Evolutionary conservation across 2,797 vertebrate genomes (phyloP).

Genomic region (Propithecus perrieri): DNA sequence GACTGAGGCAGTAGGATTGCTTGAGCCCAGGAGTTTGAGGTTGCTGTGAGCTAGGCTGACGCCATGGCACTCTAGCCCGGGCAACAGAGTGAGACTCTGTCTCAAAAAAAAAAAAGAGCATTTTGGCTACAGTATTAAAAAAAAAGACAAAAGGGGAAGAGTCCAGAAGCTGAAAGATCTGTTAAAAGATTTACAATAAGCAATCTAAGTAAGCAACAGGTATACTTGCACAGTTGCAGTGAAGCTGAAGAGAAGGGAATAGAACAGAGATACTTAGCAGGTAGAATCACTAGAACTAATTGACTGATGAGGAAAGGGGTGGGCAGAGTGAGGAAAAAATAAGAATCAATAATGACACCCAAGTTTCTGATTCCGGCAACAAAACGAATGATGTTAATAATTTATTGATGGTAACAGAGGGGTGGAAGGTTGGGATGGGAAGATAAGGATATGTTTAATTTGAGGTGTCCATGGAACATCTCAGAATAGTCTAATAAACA

Average conservation of each 20-base stretch:
- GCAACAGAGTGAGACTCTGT: no score
- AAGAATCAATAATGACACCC: background rate
- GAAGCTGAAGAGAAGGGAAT: background rate
- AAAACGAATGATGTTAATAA: background rate
- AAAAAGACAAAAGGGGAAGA: background rate
- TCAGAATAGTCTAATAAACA: constrained; percentile 11
- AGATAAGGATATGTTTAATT: background rate
- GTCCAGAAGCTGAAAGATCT: background rate
- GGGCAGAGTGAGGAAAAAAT: background rate
- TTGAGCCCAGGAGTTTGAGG: no score
- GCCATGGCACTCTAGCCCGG: no score
- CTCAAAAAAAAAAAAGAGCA: background rate
- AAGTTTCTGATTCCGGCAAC: background rate
- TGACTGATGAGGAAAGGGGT: background rate
- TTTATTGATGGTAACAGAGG: background rate
- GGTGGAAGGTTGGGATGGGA: background rate
- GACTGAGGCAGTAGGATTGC: no score
- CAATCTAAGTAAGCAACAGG: constrained; percentile 8
- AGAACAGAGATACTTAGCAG: background rate
- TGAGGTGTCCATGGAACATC: background rate
- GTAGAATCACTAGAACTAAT: background rate
- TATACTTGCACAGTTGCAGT: background rate
- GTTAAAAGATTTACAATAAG: background rate
- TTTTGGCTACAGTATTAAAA: background rate
- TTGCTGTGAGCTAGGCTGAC: no score